Evolutionary conservation across 2,113 vertebrate genomes (phyloP), one percentile per base, ranked within the genome.

Genomic region (Heteronetta atricapilla): DNA sequence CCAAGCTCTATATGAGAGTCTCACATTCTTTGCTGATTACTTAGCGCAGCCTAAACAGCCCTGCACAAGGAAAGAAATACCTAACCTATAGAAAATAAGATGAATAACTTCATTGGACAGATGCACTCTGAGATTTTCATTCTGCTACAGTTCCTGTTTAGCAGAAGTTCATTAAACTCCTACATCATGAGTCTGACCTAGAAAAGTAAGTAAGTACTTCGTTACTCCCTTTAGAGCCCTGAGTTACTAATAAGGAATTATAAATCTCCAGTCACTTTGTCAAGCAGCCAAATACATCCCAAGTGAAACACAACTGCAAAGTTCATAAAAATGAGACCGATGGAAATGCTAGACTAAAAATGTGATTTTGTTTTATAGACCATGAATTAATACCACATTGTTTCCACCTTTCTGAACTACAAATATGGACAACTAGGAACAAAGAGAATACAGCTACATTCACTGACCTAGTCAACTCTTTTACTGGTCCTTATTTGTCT

Each of bases 131-230:
- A 93, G 76, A 88, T 95, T 89, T 94, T 92, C 94, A 96, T 96
- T 95, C 89, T 91, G 83, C 73, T 84, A 93, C 92, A 92, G 76
- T 66, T 97, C 85, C 90, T 96, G 62, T 95, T 97, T 93, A 97
- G 95, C 59, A 91, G 80, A 96, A 96, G 94, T 96, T 95, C 96
- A 97, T 96, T 96, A 96, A 96, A 96, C 87, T 96, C 82, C 94
- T 93, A 90, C 85, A 96, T 94, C 93, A 95, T 81, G 79, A 95
- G 80, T 76, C 38, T 96, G 88, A 95, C 82, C 93, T 90, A 88
- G 94, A 91, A 95, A 93, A 95, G 97, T 94, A 95, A 94, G 91
- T 96, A 96, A 96, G 72, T 86, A 88, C 92, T 96, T 83, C 88
- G 86, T 52, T 91, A 93, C 86, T 97, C 82, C 80, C 94, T 91